phyloP scores from a whole-genome alignment of 2,888 invertebrate species.

The Hydrotaea cyrtoneurina region DNA sequence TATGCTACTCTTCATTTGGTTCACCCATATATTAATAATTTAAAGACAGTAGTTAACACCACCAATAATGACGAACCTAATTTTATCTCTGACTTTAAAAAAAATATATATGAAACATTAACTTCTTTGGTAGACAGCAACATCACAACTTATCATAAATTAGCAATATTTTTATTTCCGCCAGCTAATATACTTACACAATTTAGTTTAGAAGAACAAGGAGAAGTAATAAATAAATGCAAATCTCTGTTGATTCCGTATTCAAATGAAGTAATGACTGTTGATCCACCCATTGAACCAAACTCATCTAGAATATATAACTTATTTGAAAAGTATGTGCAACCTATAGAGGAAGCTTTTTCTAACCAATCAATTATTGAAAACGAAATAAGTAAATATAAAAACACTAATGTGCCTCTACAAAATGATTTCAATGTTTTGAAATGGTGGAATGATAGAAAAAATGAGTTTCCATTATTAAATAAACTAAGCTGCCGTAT shows the following conservation, averaged over 20 bases:
- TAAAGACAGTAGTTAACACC: slow-evolving; percentile 42
- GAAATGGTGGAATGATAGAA: background rate
- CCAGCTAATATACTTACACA: slow-evolving; percentile 34
- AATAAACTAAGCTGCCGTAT: slow-evolving; percentile 47
- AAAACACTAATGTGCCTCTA: slow-evolving; percentile 35
- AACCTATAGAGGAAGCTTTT: background rate
- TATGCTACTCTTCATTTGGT: slow-evolving; percentile 50
- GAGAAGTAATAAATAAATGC: slow-evolving; percentile 1
- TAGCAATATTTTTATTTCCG: no score
- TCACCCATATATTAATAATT: slow-evolving; percentile 48
- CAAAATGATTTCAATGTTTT: no score
- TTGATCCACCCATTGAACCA: slow-evolving; percentile 9
- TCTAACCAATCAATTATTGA: slow-evolving; percentile 37
- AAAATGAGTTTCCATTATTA: slow-evolving; percentile 40
- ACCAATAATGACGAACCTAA: slow-evolving; percentile 46
- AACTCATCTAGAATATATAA: slow-evolving; percentile 36
- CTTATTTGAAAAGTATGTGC: slow-evolving; percentile 46
- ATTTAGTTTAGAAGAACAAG: slow-evolving; percentile 52
- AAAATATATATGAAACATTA: slow-evolving; percentile 36
- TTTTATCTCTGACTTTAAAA: slow-evolving; percentile 52
- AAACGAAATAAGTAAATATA: slow-evolving; percentile 50
- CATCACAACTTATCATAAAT: slow-evolving; percentile 45
- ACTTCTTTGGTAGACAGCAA: slow-evolving; percentile 47
- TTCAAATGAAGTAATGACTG: slow-evolving; percentile 31
- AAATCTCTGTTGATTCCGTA: slow-evolving; percentile 12